These are phyloP conservation scores for Paramacrobiotus metropolitanus DNA, from an alignment of 1,140 invertebrate genomes.

Conservation along the genomic window DNA sequence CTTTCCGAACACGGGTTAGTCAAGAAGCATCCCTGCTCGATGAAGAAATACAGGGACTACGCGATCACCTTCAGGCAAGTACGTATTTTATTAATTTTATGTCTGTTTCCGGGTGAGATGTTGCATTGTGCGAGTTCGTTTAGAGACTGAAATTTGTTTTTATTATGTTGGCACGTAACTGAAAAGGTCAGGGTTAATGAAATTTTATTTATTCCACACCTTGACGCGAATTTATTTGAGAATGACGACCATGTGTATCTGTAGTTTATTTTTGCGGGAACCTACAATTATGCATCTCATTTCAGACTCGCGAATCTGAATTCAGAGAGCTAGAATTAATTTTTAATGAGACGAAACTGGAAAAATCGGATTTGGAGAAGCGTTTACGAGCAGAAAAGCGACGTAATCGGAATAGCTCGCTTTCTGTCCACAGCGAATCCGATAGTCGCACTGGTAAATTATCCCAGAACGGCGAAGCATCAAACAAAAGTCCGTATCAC, in stretches of 20 bases:
- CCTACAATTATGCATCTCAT: neutral
- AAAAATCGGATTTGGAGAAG: neutral
- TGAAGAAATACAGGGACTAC: neutral
- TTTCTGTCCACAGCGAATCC: neutral
- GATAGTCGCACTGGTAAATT: neutral
- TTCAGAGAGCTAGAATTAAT: neutral
- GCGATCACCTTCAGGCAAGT: slow-evolving; percentile 3
- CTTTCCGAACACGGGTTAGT: neutral
- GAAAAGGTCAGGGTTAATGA: too few species aligned
- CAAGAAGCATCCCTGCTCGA: neutral
- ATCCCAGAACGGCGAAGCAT: neutral
- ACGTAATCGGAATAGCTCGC: neutral
- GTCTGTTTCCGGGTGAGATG: too few species aligned
- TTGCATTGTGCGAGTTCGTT: too few species aligned
- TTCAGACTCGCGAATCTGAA: slow-evolving; percentile 1
- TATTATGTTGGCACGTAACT: too few species aligned
- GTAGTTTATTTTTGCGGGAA: neutral
- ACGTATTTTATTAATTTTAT: neutral
- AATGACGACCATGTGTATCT: neutral
- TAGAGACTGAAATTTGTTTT: too few species aligned
- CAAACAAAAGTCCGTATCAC: too few species aligned
- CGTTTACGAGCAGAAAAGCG: neutral
- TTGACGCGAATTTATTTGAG: too few species aligned
- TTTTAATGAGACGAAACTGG: neutral
- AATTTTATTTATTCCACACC: too few species aligned